Conservation (phyloP, 1,140 invertebrate species). For the Brachionus asplanchnoidis region DNA sequence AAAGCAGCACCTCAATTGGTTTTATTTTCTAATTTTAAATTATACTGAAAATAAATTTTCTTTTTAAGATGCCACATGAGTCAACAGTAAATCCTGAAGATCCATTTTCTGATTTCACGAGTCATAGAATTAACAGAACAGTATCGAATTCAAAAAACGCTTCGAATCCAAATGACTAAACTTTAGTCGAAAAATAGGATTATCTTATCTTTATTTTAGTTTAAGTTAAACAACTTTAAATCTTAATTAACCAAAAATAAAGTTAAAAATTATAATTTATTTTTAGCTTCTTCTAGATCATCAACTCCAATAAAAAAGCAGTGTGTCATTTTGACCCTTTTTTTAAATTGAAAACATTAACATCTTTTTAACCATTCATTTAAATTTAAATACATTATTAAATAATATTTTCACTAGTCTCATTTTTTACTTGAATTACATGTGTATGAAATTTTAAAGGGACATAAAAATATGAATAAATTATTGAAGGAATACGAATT, state of each 20-base stretch:
- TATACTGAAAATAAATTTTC: neutral
- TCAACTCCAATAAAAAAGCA: too few species aligned
- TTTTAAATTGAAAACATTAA: too few species aligned
- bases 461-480: too few species aligned
- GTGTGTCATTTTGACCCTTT: too few species aligned
- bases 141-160: neutral
- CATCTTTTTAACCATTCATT: too few species aligned
- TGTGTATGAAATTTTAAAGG: too few species aligned
- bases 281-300: too few species aligned
- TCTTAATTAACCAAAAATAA: neutral
- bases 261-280: too few species aligned
- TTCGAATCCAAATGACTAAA: neutral
- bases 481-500: too few species aligned
- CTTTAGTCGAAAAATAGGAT: neutral
- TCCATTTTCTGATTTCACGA: neutral
- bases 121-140: neutral
- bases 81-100: conserved; percentile 94
- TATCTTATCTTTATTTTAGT: neutral
- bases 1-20: conserved; percentile 58
- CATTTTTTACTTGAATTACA: too few species aligned
- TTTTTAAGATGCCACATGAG: conserved; percentile 78
- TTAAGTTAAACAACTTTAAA: neutral
- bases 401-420: too few species aligned
- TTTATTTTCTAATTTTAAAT: neutral
- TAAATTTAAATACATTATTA: too few species aligned